phyloP scores from a whole-genome alignment of 1,140 invertebrate species.

The Ladona fulva region DNA sequence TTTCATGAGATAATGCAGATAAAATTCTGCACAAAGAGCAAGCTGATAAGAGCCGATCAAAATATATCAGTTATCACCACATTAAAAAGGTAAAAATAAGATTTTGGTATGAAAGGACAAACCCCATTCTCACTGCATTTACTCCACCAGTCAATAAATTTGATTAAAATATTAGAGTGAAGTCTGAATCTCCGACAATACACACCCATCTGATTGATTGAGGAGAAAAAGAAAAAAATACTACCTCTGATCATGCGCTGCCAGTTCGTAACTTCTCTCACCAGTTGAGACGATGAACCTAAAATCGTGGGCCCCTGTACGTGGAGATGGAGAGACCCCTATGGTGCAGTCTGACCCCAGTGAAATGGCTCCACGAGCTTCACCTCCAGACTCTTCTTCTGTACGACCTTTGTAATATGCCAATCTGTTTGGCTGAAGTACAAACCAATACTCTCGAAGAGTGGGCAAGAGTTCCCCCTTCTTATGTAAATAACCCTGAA shows the following conservation, averaged over 20 bases:
- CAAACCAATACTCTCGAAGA: constrained; percentile 70
- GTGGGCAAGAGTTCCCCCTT: constrained; percentile 63
- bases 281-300: constrained; percentile 50
- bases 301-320: constrained; percentile 22
- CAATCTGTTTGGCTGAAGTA: constrained; percentile 61
- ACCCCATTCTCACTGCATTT: too few relatives aligned
- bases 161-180: too few relatives aligned
- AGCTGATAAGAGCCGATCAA: too few relatives aligned
- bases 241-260: constrained; percentile 53
- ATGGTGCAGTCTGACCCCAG: constrained; percentile 56
- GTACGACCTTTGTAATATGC: constrained; percentile 62
- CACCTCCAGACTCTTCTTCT: constrained; percentile 46
- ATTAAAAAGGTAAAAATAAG: too few relatives aligned
- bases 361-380: constrained; percentile 51
- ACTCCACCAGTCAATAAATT: too few relatives aligned
- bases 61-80: too few relatives aligned
- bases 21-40: too few relatives aligned
- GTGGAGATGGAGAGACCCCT: constrained; percentile 40
- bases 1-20: too few relatives aligned
- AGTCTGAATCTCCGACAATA: too few relatives aligned
- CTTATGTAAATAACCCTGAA: constrained; percentile 58
- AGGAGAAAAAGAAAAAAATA: background rate
- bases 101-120: too few relatives aligned
- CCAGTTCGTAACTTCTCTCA: constrained; percentile 57
- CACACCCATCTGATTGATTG: too few relatives aligned